Evolutionary conservation across 2,797 vertebrate species (phyloP).

Genomic region (Coregonus suidteri): DNA sequence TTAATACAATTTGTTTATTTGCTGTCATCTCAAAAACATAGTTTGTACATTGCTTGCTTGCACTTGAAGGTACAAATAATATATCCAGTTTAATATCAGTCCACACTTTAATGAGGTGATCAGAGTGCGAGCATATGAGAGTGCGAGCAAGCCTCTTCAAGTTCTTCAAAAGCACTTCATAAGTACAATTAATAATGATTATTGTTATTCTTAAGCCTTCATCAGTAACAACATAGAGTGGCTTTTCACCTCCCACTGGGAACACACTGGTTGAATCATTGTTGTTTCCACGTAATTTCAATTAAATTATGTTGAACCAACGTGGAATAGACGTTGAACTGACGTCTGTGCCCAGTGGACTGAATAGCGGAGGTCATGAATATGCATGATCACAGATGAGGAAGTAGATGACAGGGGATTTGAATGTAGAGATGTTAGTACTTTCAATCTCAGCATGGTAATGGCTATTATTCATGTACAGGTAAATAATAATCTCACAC

Average conservation of each 20-base stretch:
- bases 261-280: slow-evolving; percentile 20
- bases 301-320: too few relatives aligned
- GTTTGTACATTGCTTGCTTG: slow-evolving; percentile 78
- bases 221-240: neutral
- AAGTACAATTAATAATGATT: neutral
- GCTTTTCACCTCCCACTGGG: neutral
- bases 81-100: slow-evolving; percentile 72
- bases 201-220: neutral
- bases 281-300: too few relatives aligned
- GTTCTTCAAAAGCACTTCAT: neutral
- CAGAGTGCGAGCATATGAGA: slow-evolving; percentile 46
- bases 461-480: slow-evolving; percentile 59
- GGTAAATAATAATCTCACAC: slow-evolving; percentile 45
- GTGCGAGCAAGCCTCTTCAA: neutral
- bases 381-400: neutral
- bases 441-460: slow-evolving; percentile 43
- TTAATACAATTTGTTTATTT: slow-evolving; percentile 85
- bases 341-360: neutral
- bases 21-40: slow-evolving; percentile 83
- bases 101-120: slow-evolving; percentile 60
- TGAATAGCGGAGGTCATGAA: slow-evolving; percentile 4
- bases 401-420: neutral
- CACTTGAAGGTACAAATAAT: slow-evolving; percentile 78
- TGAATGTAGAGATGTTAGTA: neutral
- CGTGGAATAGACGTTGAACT: too few relatives aligned